Evolutionary conservation across 2,888 invertebrate genomes (phyloP).

Genomic region (Tetranychus truncatus): DNA sequence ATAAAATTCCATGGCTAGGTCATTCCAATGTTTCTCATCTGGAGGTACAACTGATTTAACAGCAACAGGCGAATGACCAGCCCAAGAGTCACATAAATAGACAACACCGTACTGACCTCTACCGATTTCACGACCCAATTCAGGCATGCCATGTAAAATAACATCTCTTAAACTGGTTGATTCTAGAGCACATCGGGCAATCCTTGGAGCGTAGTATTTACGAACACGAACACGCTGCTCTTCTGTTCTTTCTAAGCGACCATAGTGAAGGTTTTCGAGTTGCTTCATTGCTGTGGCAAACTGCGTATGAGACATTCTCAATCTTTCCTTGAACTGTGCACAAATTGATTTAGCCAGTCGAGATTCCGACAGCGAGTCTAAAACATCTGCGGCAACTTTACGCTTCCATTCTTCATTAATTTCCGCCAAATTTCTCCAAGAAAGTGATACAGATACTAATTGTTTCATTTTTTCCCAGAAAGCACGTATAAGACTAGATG

Average conservation of each 20-base stretch:
- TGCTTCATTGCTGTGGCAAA: conserved; percentile 53
- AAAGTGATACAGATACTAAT: conserved; percentile 28
- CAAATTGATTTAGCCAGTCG: conserved; percentile 53
- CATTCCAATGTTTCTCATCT: conserved; percentile 72
- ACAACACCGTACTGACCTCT: conserved; percentile 79
- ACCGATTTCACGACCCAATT: conserved; percentile 37
- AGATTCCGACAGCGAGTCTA: conserved; percentile 49
- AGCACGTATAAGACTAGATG: conserved; percentile 45
- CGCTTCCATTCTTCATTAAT: conserved; percentile 44
- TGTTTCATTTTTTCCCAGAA: conserved; percentile 48
- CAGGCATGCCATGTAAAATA: conserved; percentile 45
- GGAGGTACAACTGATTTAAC: conserved; percentile 72
- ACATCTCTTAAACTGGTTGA: conserved; percentile 62
- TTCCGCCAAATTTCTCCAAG: conserved; percentile 16
- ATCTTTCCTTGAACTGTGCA: conserved; percentile 52
- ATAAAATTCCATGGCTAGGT: conserved; percentile 74
- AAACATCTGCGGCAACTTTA: conserved; percentile 48
- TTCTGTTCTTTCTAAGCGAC: conserved; percentile 56
- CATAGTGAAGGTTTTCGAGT: conserved; percentile 47
- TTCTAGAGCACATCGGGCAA: conserved; percentile 61
- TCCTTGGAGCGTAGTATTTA: conserved; percentile 56
- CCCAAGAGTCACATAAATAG: conserved; percentile 58
- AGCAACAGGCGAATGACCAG: conserved; percentile 52
- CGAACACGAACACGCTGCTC: conserved; percentile 52
- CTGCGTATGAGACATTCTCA: conserved; percentile 55